A percentile compares a stretch with the other conserved stretches of the same genome.
Conservation (phyloP, 2,113 vertebrate genomes). For the Pelvicachromis taeniatus region DNA sequence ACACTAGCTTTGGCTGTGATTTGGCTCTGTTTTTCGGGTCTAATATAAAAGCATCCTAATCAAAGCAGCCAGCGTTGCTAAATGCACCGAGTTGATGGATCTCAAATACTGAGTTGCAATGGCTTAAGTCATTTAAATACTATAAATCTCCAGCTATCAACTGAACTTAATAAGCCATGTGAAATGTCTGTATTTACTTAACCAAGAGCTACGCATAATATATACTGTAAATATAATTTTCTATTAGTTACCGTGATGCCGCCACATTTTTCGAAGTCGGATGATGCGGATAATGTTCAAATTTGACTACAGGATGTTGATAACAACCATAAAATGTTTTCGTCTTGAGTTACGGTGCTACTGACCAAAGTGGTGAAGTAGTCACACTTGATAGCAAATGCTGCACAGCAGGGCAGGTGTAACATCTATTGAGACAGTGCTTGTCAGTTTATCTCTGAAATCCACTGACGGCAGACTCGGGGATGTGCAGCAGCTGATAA, state of each 20-base stretch:
- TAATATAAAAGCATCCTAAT: not conserved
- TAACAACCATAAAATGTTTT: not conserved
- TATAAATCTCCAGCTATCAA: not conserved
- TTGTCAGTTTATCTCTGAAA: not conserved
- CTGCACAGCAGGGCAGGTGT: not conserved
- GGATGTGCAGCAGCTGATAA: not conserved
- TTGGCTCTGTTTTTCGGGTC: not conserved
- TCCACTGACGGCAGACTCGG: not conserved
- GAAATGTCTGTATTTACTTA: not conserved
- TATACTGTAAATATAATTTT: not conserved
- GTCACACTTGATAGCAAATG: not conserved
- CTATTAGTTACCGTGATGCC: not conserved
- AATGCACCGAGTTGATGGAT: not conserved
- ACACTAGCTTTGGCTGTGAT: not conserved
- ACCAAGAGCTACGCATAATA: not conserved
- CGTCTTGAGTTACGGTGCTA: too few relatives aligned
- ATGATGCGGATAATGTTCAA: rapidly evolving
- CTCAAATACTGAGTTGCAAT: not conserved
- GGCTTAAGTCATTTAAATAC: not conserved
- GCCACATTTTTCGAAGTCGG: not conserved
- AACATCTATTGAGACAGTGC: not conserved
- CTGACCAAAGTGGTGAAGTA: not conserved
- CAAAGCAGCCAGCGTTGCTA: not conserved
- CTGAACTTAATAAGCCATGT: not conserved
- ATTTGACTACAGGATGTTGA: not conserved